A percentile compares a stretch with the other conserved stretches of the same genome.
These are phyloP conservation scores for Corythornis vintsioides DNA, from an alignment of 2,113 vertebrate genomes.

Conservation along the genomic window DNA sequence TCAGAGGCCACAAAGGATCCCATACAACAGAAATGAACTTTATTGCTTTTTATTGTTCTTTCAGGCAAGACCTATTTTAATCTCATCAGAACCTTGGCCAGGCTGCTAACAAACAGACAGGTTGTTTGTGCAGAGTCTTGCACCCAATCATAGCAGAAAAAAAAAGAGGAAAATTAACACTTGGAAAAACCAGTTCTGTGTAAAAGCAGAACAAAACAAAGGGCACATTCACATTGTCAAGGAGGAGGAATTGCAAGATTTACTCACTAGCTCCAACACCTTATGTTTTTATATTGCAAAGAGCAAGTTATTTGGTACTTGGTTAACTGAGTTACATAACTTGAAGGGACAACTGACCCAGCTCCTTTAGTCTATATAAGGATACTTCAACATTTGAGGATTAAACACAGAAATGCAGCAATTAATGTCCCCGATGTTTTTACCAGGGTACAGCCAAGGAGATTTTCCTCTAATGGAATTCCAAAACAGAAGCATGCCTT, in stretches of 20 bases:
- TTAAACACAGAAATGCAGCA: neutral
- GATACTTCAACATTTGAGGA: neutral
- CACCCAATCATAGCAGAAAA: neutral
- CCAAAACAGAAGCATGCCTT: neutral
- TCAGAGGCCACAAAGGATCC: neutral
- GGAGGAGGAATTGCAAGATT: neutral
- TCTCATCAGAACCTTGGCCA: neutral
- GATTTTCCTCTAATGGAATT: conserved; percentile 51
- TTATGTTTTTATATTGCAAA: neutral
- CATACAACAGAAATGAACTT: neutral
- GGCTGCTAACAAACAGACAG: neutral
- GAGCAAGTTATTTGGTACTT: neutral
- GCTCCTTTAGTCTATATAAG: neutral
- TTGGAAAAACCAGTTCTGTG: neutral
- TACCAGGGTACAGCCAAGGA: neutral
- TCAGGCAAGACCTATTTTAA: conserved; percentile 17
- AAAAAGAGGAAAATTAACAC: neutral
- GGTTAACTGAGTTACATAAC: neutral
- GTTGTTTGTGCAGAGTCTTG: neutral
- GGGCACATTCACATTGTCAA: neutral
- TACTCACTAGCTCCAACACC: neutral
- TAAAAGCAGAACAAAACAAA: neutral
- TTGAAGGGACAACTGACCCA: neutral
- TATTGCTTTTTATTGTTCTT: conserved; percentile 37
- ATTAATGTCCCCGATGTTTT: neutral